Conservation (phyloP, 1,140 invertebrate genomes). For the Leucophenga varia region DNA sequence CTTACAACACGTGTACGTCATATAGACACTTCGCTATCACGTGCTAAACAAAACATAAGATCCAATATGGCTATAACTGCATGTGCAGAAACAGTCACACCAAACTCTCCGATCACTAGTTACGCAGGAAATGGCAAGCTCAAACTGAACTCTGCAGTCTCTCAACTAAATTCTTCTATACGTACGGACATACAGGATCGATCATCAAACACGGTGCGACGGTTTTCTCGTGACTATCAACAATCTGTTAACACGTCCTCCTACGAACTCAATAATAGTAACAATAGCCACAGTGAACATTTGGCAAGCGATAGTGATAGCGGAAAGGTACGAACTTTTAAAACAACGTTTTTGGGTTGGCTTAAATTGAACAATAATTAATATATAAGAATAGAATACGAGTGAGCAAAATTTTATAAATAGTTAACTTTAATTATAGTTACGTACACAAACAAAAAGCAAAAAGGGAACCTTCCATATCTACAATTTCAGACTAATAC, state of each 20-base stretch:
- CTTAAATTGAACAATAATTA: conserved; percentile 60
- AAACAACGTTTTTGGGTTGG: conserved; percentile 68
- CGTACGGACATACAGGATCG: no score
- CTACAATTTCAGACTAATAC: no score
- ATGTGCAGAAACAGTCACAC: conserved; percentile 10
- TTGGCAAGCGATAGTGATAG: conserved; percentile 55
- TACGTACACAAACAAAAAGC: no score
- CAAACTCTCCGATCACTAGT: no score
- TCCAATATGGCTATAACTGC: conserved; percentile 14
- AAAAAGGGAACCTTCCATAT: no score
- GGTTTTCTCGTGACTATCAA: no score
- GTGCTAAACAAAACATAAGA: conserved; percentile 36
- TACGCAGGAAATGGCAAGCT: conserved; percentile 11
- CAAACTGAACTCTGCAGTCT: conserved; percentile 33
- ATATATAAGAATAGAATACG: neutral
- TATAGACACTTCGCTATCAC: conserved; percentile 59
- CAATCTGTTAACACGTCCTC: no score
- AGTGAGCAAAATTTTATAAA: no score
- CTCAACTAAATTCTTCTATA: conserved; percentile 43
- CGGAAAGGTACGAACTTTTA: conserved; percentile 69
- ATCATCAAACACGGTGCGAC: no score
- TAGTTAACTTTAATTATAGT: no score
- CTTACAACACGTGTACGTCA: conserved; percentile 61
- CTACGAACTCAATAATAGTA: conserved; percentile 1
- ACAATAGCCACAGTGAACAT: conserved; percentile 35